phyloP scores from a whole-genome alignment of 2,797 vertebrate species.

The Champsocephalus gunnari region DNA sequence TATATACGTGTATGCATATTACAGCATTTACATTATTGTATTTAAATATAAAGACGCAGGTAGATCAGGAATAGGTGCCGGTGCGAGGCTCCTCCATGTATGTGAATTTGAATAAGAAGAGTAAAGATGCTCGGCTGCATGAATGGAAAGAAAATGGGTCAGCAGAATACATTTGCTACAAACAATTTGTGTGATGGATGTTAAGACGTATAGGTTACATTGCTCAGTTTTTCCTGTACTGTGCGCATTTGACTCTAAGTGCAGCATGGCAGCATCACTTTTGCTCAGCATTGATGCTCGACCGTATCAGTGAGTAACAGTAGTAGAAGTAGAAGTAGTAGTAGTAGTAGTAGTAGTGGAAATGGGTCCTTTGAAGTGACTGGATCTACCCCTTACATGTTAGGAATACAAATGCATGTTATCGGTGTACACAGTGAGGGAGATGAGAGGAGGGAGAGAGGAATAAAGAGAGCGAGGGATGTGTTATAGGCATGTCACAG shows the following conservation, averaged over 20 bases:
- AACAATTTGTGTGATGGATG: conserved; percentile 55
- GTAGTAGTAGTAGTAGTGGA: conserved; percentile 68
- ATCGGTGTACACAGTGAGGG: conserved; percentile 33
- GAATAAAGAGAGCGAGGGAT: conserved; percentile 24
- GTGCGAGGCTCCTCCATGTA: conserved; percentile 18
- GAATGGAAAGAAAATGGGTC: conserved; percentile 71
- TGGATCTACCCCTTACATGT: conserved; percentile 61
- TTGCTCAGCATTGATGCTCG: conserved; percentile 56
- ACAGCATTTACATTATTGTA: conserved; percentile 11
- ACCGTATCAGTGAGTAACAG: conserved; percentile 57
- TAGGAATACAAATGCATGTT: conserved; percentile 75
- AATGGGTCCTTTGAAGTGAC: conserved; percentile 76
- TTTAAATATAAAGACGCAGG: conserved; percentile 25
- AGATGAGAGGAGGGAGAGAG: conserved; percentile 21
- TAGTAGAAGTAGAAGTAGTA: conserved; percentile 34
- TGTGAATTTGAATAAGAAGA: conserved; percentile 52
- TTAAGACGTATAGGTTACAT: conserved; percentile 37
- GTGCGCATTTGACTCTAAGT: conserved; percentile 49
- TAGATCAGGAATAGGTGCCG: conserved; percentile 25
- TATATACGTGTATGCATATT: background rate
- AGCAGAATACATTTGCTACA: conserved; percentile 59
- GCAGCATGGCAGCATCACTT: conserved; percentile 39
- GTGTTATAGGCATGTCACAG: conserved; percentile 73
- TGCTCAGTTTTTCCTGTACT: conserved; percentile 21
- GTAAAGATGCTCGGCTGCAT: conserved; percentile 47